Evolutionary conservation across 2,113 vertebrate genomes (phyloP).

Genomic region (Channa maculata): DNA sequence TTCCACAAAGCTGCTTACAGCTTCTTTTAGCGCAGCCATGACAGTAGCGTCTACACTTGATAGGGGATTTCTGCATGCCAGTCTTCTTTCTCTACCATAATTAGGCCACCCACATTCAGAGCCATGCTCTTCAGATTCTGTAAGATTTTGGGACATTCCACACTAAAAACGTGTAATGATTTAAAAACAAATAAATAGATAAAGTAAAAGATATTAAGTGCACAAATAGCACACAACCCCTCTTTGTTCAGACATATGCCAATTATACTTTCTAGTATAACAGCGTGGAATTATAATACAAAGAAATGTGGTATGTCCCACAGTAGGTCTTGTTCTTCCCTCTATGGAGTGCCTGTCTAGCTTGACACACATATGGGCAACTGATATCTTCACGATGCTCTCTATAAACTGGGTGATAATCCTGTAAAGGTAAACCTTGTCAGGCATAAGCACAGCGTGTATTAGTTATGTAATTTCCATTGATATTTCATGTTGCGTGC

Average conservation of each 20-base stretch:
- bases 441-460: not conserved
- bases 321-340: not conserved
- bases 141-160: constrained; percentile 47
- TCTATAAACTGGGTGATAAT: not conserved
- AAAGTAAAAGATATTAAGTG: no score
- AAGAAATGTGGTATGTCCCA: not conserved
- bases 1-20: constrained; percentile 66
- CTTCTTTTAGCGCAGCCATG: constrained; percentile 69
- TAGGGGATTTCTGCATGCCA: constrained; percentile 74
- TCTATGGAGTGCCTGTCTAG: not conserved
- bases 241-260: no score
- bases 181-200: not conserved
- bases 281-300: not conserved
- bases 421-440: not conserved
- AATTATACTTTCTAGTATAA: no score
- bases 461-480: constrained; percentile 69
- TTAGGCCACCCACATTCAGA: constrained; percentile 83
- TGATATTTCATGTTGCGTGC: constrained; percentile 44
- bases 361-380: not conserved
- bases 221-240: no score
- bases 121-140: constrained; percentile 64
- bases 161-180: constrained; percentile 45
- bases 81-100: constrained; percentile 68
- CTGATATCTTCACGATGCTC: not conserved
- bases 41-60: constrained; percentile 68